Evolutionary conservation across 2,797 vertebrate species (phyloP).

Genomic region (Gymnocypris eckloni): DNA sequence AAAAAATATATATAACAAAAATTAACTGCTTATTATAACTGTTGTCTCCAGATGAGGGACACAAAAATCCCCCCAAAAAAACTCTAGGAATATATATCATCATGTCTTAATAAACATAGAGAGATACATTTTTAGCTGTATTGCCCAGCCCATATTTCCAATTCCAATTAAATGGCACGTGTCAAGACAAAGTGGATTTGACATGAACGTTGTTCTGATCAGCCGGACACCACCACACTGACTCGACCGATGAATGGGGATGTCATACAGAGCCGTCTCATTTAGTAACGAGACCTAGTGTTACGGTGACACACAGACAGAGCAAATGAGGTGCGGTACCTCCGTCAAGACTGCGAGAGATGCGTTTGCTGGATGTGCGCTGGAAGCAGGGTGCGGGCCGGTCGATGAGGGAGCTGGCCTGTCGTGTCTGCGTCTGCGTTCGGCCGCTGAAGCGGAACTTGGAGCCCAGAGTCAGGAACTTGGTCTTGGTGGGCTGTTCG

Average conservation of each 20-base stretch:
- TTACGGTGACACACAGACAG: slow-evolving; percentile 13
- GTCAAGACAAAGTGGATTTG: background rate
- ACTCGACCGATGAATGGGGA: background rate
- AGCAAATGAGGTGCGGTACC: slow-evolving; percentile 74
- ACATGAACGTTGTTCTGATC: background rate
- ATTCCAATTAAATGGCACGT: background rate
- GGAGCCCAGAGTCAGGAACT: slow-evolving; percentile 94
- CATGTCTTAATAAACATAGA: background rate
- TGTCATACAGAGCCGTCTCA: background rate
- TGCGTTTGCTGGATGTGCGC: slow-evolving; percentile 91
- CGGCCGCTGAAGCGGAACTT: slow-evolving; percentile 98
- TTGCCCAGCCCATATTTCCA: background rate
- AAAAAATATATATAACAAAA: too few species aligned
- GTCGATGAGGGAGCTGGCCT: slow-evolving; percentile 94
- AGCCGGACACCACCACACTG: too few species aligned
- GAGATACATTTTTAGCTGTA: background rate
- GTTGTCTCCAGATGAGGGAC: background rate
- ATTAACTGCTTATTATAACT: too few species aligned
- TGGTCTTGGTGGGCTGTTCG: slow-evolving; percentile 90
- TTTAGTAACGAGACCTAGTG: background rate
- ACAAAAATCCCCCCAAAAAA: too few species aligned
- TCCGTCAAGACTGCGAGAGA: slow-evolving; percentile 94
- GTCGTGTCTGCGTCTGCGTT: slow-evolving; percentile 91
- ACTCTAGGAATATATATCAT: too few species aligned
- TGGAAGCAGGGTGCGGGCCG: slow-evolving; percentile 90